Conservation (phyloP, 2,113 vertebrate species). For the Chaenogobius annularis region DNA sequence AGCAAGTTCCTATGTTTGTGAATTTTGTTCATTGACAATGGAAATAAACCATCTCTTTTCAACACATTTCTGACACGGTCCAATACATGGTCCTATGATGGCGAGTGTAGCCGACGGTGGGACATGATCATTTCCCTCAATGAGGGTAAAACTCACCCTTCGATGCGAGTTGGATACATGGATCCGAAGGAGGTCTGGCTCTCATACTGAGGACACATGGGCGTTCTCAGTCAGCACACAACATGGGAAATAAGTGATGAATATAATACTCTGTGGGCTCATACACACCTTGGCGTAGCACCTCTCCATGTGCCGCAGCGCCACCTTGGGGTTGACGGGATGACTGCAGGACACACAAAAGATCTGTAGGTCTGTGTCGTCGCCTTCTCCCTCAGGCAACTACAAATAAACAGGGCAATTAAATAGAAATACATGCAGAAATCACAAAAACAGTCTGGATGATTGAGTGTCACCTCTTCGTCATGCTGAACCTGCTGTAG, state of each 20-base stretch:
- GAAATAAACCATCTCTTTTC: too few relatives aligned
- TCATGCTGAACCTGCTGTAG: constrained; percentile 88
- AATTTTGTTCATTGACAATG: too few relatives aligned
- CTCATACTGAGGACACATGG: constrained; percentile 79
- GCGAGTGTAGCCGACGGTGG: not conserved
- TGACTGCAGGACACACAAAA: constrained; percentile 93
- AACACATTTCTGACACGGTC: not conserved
- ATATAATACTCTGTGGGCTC: not conserved
- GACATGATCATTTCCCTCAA: not conserved
- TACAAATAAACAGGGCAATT: constrained; percentile 39
- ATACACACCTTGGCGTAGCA: constrained; percentile 87
- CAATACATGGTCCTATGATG: not conserved
- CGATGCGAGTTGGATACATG: constrained; percentile 91
- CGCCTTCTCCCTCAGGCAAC: constrained; percentile 87
- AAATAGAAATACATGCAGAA: not conserved
- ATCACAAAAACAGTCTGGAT: not conserved
- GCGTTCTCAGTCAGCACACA: not conserved
- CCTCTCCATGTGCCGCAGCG: constrained; percentile 89
- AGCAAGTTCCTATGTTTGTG: too few relatives aligned
- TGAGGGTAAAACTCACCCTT: constrained; percentile 80
- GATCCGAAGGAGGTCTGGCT: constrained; percentile 93
- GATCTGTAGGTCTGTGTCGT: constrained; percentile 90
- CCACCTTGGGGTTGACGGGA: constrained; percentile 89
- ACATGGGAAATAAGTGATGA: too few relatives aligned
- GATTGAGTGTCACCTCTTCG: constrained; percentile 80